Evolutionary conservation across 2,113 vertebrate species (phyloP).

Genomic region (Agelaius phoeniceus): DNA sequence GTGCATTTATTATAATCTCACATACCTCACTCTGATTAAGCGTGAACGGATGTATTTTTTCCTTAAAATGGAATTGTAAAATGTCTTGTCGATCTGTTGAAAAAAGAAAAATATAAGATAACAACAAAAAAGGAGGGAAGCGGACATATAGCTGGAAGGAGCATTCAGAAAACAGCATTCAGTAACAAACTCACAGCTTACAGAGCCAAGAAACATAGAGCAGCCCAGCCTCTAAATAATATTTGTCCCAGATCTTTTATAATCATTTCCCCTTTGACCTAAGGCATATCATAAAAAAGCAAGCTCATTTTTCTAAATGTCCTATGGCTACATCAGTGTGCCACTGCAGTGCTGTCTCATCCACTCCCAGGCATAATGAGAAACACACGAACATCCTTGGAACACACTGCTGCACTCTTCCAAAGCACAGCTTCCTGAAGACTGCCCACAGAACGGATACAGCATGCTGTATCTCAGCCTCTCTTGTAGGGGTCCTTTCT

Average conservation of each 20-base stretch:
- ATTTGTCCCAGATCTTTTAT: not conserved
- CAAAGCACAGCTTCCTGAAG: not conserved
- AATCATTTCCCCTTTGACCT: not conserved
- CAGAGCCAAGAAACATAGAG: not conserved
- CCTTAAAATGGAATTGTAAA: slow-evolving; percentile 75
- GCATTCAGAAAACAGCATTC: not conserved
- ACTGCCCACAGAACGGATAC: not conserved
- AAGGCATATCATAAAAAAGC: not conserved
- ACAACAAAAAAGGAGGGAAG: not conserved
- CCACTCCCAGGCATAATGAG: not conserved
- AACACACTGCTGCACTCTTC: not conserved
- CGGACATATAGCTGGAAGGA: not conserved
- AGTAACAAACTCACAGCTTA: not conserved
- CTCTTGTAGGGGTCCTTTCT: not conserved
- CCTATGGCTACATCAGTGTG: not conserved
- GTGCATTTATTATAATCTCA: slow-evolving; percentile 8
- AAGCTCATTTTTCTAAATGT: not conserved
- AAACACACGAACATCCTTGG: not conserved
- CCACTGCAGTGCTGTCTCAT: not conserved
- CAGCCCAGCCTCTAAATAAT: not conserved
- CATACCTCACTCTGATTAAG: slow-evolving; percentile 79
- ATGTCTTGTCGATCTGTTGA: slow-evolving; percentile 80
- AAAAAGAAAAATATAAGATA: slow-evolving; percentile 59
- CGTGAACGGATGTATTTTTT: slow-evolving; percentile 74
- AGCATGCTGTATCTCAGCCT: not conserved